Evolutionary conservation across 2,888 invertebrate species (phyloP), one percentile per base, ranked within the genome.

Genomic region (Philereme vetulata): DNA sequence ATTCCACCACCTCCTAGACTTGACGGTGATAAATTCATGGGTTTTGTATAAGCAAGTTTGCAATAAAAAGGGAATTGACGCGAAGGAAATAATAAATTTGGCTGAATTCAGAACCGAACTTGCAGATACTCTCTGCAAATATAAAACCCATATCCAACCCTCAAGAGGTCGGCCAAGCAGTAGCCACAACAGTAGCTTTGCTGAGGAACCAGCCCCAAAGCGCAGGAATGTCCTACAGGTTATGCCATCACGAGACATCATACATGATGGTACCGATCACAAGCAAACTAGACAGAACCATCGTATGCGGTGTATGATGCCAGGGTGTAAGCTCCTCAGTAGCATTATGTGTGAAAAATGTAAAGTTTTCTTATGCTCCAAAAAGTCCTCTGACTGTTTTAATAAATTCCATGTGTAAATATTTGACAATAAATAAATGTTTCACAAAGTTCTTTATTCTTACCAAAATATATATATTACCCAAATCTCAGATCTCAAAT

Each of bases 11-110:
- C 56, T 78, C 56, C 65, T 75, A 57, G 75, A 77, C 65, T 72
- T 77, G 69, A 71, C 76, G 56, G 69, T 74, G 56, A 80, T 78
- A 63, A 77, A 78, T 71, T 65, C 76, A 62, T 78, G 76, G 76
- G 71, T 77, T 65, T 66, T 75, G 11, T 75, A 77, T 66, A 71
- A 74, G 74, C 76, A 76, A 51, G 64, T 68, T 70, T 74, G 72
- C 68, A 72, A 66, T 72, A 21, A 42, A 42, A 51, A 51, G 33
- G 50, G 68, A 72, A 72, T 42, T 42, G 42, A 33, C 33, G 32
- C 21, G 42, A 51, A 76, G 66, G 66, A 75, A 48, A 68, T 75
- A 63, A 69, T 74, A 69, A 72, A 72, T 65, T 74, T 76, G 71
- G 75, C 72, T 58, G 72, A 72, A 56, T 77, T 73, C 62, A 72